Base-by-base conservation (phyloP, 37 sponge, comb jelly and placozoan genomes). In the Mnemiopsis leidyi region DNA sequence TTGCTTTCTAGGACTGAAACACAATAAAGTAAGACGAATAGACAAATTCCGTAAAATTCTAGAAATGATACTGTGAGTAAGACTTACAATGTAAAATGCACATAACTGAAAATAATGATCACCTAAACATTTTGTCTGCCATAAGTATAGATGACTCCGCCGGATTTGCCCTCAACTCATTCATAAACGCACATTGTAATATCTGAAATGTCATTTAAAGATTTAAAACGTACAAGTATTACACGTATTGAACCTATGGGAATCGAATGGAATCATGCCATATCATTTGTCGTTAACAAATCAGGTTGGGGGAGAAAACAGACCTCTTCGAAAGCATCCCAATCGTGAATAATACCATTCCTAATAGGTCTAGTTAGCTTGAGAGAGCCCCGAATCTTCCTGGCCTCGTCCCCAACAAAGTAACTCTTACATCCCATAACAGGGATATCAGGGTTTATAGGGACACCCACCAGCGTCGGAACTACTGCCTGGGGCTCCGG, bases 261-360 rank as follows among this genome's bases (percentile, higher is more conserved):
- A n/a, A n/a, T n/a, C n/a, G n/a, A n/a, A n/a, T n/a, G n/a, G n/a
- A n/a, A n/a, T n/a, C n/a, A n/a, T n/a, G n/a, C n/a, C n/a, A n/a
- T n/a, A n/a, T n/a, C n/a, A n/a, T n/a, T n/a, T n/a, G n/a, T n/a
- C n/a, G n/a, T n/a, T n/a, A n/a, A n/a, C n/a, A n/a, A n/a, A n/a
- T n/a, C n/a, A n/a, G n/a, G n/a, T n/a, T n/a, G n/a, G n/a, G n/a
- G n/a, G n/a, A n/a, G n/a, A n/a, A n/a, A n/a, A 48, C 61, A 48
- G 13, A 71, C 75, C 75, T 71, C 75, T 28, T 71, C 75, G n/a
- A 71, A 71, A 71, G 25, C 75, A 71, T 71, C 75, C 25, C 30
- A 71, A 25, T 71, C 75, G 30, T 71, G 7, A 5, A 71, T 18
- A n/a, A 71, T 28, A 25, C 75, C 75, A 71, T 28, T 25, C 75